Evolutionary conservation across 1,140 invertebrate genomes (phyloP).

Genomic region (Aphaenogaster ashmeadi): DNA sequence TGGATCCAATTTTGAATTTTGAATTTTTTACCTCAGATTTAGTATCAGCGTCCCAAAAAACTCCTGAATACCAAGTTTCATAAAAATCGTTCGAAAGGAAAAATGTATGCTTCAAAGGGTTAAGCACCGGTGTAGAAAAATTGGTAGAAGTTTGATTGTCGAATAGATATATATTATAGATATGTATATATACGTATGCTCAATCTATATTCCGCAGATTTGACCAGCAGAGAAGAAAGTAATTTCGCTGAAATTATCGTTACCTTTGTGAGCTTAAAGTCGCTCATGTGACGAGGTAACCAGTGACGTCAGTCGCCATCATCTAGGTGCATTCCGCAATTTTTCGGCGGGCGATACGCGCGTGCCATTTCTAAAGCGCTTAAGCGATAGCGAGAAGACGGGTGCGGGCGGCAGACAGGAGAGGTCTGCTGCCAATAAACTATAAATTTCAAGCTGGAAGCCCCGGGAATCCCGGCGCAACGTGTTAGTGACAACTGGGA

Average conservation of each 20-base stretch:
- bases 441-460: conserved; percentile 38
- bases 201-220: not conserved
- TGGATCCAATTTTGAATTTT: no score
- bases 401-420: not conserved
- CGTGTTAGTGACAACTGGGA: conserved; percentile 23
- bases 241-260: conserved; percentile 26
- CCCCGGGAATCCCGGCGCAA: conserved; percentile 1
- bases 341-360: not conserved
- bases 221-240: not conserved
- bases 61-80: no score
- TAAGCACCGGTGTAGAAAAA: not conserved
- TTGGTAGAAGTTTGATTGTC: conserved; percentile 8
- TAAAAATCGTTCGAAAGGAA: no score
- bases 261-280: conserved; percentile 23
- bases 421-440: conserved; percentile 14
- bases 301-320: not conserved
- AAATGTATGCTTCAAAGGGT: no score
- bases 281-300: conserved; percentile 16
- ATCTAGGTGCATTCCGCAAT: conserved; percentile 1
- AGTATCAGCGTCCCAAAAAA: no score
- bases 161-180: not conserved
- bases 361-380: conserved; percentile 27
- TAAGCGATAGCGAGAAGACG: conserved; percentile 6
- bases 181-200: not conserved
- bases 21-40: no score